Evolutionary conservation across 2,113 vertebrate genomes (phyloP).

Genomic region (Ictalurus punctatus): DNA sequence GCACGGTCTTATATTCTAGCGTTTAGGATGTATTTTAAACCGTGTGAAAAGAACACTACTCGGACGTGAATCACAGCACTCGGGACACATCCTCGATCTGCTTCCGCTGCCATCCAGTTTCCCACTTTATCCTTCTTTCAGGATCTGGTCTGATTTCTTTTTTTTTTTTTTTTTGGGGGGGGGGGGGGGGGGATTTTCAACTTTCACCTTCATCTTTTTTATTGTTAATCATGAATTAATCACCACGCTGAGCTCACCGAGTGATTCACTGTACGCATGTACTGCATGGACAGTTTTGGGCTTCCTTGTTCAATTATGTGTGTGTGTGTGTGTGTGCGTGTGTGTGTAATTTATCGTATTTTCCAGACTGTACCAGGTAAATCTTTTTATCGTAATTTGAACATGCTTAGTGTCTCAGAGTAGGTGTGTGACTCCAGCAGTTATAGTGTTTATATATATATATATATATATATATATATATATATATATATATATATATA

Average conservation of each 20-base stretch:
- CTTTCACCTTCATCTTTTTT: background rate
- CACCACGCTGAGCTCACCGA: background rate
- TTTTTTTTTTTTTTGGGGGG: too few species aligned
- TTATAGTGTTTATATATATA: background rate
- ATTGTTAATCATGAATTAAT: conserved; percentile 15
- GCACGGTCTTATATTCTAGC: background rate
- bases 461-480: too few species aligned
- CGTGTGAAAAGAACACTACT: background rate
- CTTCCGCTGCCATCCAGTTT: background rate
- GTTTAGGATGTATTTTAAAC: background rate
- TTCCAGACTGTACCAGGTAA: conserved; percentile 2
- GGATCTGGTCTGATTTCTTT: background rate
- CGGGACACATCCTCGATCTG: conserved; percentile 7
- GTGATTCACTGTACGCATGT: background rate
- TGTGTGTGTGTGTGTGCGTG: background rate
- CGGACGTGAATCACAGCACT: background rate
- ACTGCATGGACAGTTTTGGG: background rate
- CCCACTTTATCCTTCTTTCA: background rate
- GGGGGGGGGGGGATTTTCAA: too few species aligned
- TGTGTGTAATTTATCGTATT: background rate
- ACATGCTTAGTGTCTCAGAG: background rate
- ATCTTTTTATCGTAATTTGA: background rate
- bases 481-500: too few species aligned
- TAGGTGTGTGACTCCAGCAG: background rate
- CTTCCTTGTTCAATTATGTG: background rate